phyloP scores from a whole-genome alignment of 2,113 vertebrate genomes.

The Plestiodon gilberti region DNA sequence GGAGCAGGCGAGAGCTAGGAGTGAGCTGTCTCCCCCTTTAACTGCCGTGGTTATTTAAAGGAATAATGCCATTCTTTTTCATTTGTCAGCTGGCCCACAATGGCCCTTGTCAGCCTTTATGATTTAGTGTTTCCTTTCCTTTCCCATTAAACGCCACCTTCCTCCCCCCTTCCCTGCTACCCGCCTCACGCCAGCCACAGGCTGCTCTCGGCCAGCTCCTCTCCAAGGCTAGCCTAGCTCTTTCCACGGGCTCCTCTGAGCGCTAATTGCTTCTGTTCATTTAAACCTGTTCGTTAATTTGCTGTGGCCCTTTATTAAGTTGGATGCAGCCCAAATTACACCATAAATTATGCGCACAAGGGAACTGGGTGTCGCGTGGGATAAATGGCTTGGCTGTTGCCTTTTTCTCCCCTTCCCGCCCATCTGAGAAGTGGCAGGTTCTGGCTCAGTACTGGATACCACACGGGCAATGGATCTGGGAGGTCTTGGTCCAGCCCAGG shows the following conservation, averaged over 20 bases:
- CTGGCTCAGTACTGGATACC: neutral
- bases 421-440: rapidly evolving
- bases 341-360: constrained; percentile 72
- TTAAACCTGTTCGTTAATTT: constrained; percentile 80
- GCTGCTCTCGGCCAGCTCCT: constrained; percentile 60
- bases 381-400: constrained; percentile 66
- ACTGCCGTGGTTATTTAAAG: constrained; percentile 76
- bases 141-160: constrained; percentile 78
- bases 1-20: constrained; percentile 45
- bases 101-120: constrained; percentile 77
- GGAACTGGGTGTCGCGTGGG: constrained; percentile 34
- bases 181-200: constrained; percentile 57
- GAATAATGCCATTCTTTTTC: constrained; percentile 79
- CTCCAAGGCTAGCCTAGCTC: constrained; percentile 71
- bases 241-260: constrained; percentile 74
- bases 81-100: constrained; percentile 80
- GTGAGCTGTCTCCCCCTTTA: constrained; percentile 72
- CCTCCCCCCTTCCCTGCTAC: constrained; percentile 44
- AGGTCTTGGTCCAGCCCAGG: neutral
- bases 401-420: neutral
- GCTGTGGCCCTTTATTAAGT: constrained; percentile 79
- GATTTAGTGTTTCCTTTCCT: constrained; percentile 78
- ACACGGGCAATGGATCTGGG: rapidly evolving
- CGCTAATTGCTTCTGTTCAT: constrained; percentile 81
- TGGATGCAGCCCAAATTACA: constrained; percentile 76